phyloP scores from a whole-genome alignment of 2,888 invertebrate species.

The Sipha maydis region DNA sequence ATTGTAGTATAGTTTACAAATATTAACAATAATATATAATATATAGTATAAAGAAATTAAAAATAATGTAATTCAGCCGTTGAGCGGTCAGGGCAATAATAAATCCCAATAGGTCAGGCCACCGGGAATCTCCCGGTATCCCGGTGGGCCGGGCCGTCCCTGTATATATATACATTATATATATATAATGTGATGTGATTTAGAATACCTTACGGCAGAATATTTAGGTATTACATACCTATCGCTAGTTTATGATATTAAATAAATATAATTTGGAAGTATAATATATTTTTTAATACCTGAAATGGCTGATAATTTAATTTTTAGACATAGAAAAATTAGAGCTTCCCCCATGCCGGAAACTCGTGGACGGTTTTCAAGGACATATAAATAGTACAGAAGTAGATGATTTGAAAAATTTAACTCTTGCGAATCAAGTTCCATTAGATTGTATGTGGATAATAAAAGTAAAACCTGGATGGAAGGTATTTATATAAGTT shows the following conservation, averaged over 20 bases:
- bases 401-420: constrained; percentile 70
- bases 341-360: constrained; percentile 73
- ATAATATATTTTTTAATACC: not conserved
- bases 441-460: constrained; percentile 82
- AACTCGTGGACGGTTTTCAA: constrained; percentile 69
- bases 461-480: constrained; percentile 73
- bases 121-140: too few species aligned
- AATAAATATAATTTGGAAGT: not conserved
- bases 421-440: constrained; percentile 65
- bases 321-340: constrained; percentile 66
- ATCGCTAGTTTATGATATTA: not conserved
- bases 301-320: not conserved
- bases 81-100: too few species aligned
- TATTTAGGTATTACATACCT: not conserved
- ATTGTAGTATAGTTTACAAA: too few species aligned
- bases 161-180: too few species aligned
- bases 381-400: constrained; percentile 69
- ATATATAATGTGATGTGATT: too few species aligned
- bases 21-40: too few species aligned
- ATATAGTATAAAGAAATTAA: too few species aligned
- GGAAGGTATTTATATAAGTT: constrained; percentile 71
- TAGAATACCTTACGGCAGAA: not conserved
- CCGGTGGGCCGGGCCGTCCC: too few species aligned
- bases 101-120: too few species aligned
- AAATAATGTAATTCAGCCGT: too few species aligned